Evolutionary conservation across 2,888 invertebrate genomes (phyloP).

Genomic region (Steinernema hermaphroditum): DNA sequence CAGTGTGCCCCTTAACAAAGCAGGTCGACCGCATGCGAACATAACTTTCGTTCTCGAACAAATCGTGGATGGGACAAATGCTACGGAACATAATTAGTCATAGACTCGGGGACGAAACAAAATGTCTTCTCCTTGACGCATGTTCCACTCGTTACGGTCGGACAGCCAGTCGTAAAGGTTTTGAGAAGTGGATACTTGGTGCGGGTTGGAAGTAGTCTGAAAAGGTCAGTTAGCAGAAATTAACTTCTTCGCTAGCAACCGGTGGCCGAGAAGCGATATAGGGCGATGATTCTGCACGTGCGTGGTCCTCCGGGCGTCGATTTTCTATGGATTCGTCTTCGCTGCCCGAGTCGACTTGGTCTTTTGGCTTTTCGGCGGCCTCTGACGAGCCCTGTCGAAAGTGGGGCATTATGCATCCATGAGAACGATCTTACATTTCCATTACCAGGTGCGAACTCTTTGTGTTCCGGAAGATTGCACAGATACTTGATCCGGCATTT

Average conservation of each 20-base stretch:
- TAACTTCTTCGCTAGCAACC: background rate
- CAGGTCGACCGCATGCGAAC: background rate
- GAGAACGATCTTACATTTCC: background rate
- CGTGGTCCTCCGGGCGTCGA: background rate
- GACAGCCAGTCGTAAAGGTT: slow-evolving; percentile 42
- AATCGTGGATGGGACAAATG: background rate
- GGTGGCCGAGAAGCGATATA: background rate
- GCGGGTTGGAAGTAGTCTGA: background rate
- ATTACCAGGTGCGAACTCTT: background rate
- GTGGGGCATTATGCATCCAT: too few relatives aligned
- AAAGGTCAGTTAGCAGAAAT: background rate
- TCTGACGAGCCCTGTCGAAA: too few relatives aligned
- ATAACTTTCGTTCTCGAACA: background rate
- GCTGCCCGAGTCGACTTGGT: background rate
- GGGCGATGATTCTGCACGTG: background rate
- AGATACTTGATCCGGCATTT: background rate
- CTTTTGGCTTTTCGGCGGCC: background rate
- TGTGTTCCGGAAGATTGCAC: slow-evolving; percentile 5
- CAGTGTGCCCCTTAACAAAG: background rate
- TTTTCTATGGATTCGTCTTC: background rate
- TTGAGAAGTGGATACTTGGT: slow-evolving; percentile 17
- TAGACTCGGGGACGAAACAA: slow-evolving; percentile 33
- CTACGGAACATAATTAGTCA: background rate
- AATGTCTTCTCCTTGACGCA: slow-evolving; percentile 36
- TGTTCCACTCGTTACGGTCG: slow-evolving; percentile 36